Percentiles rank a stretch among this genome's conserved stretches.
These are phyloP conservation scores for Tyto alba DNA, from an alignment of 2,113 vertebrate genomes.

Conservation along the genomic window DNA sequence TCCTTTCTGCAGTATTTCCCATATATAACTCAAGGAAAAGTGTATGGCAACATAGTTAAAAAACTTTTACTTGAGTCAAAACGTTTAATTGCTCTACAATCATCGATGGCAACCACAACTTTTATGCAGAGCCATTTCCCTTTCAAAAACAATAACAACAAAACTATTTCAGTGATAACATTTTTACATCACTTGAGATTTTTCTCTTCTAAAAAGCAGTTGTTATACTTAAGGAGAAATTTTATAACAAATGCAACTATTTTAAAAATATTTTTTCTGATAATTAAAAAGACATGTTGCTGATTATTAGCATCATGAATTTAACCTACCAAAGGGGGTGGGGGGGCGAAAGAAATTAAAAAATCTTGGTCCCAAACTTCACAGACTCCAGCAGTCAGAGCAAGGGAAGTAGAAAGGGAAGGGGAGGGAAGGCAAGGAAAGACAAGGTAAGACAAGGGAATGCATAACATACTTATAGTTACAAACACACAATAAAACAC, in stretches of 20 bases:
- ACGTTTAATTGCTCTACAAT: background rate
- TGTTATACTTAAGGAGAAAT: background rate
- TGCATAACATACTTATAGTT: fast-evolving
- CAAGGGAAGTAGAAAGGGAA: background rate
- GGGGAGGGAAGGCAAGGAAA: background rate
- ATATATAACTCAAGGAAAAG: background rate
- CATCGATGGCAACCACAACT: fast-evolving
- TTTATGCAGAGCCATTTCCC: background rate
- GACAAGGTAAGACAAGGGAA: background rate
- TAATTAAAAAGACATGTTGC: background rate
- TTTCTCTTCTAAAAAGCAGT: background rate
- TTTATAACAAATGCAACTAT: background rate
- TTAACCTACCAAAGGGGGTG: background rate
- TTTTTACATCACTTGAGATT: background rate
- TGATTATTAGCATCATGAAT: background rate
- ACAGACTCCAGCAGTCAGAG: background rate
- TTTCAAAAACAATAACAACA: background rate
- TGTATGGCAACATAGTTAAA: background rate
- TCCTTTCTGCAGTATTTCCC: background rate
- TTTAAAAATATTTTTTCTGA: background rate
- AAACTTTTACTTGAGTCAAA: background rate
- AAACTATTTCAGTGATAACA: background rate
- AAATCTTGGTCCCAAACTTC: background rate
- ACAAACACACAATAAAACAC: background rate
- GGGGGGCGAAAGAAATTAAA: too few species aligned